These are phyloP conservation scores for Axis porcinus DNA, from an alignment of 2,113 vertebrate genomes.

Conservation along the genomic window DNA sequence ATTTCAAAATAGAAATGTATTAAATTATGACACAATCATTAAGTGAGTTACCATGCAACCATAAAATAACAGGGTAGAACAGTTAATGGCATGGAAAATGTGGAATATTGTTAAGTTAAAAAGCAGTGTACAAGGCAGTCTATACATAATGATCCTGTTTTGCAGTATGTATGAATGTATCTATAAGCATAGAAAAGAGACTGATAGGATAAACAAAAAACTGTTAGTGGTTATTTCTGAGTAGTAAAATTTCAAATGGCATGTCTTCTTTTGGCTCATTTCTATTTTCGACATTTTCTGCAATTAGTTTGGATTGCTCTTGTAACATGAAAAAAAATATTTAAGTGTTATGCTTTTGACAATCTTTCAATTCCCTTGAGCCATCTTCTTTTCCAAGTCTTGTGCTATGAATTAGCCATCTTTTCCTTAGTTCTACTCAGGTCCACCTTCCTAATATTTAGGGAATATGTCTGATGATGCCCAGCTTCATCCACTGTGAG, in stretches of 20 bases:
- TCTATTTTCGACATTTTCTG: slow-evolving; percentile 49
- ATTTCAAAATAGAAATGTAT: slow-evolving; percentile 3
- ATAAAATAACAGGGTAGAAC: slow-evolving; percentile 13
- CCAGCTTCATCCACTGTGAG: neutral
- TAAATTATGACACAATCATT: neutral
- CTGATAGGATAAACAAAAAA: slow-evolving; percentile 59
- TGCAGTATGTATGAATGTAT: neutral
- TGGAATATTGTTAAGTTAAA: neutral
- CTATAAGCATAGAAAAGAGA: slow-evolving; percentile 37
- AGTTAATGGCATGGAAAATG: neutral
- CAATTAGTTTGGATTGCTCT: slow-evolving; percentile 55
- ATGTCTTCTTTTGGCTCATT: slow-evolving; percentile 42
- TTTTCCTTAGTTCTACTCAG: neutral
- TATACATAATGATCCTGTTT: neutral
- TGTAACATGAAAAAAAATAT: slow-evolving; percentile 13
- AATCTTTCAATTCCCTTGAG: neutral
- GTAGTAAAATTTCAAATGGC: slow-evolving; percentile 42
- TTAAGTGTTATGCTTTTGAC: slow-evolving; percentile 3
- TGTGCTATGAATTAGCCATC: neutral
- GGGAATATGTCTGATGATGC: rapidly evolving
- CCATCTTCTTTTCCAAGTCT: neutral
- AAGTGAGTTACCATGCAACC: neutral
- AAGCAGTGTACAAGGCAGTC: neutral
- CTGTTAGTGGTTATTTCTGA: slow-evolving; percentile 54
- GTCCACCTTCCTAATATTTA: neutral